Evolutionary conservation across 2,797 vertebrate genomes (phyloP).

Genomic region (Pangasius djambal): DNA sequence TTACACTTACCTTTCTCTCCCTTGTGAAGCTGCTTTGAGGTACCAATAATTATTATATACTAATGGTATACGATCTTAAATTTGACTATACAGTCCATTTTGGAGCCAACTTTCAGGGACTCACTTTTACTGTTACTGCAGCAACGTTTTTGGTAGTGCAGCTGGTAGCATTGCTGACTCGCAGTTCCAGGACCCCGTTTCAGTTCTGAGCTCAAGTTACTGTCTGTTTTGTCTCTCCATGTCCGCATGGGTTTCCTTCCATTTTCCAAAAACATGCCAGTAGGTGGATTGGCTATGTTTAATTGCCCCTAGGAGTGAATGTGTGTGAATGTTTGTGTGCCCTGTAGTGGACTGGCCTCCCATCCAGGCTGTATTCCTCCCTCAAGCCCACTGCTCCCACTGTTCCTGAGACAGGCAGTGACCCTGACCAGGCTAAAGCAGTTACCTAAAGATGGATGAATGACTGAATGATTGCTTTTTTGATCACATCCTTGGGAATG

Average conservation of each 20-base stretch:
- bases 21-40: background rate
- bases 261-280: background rate
- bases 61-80: background rate
- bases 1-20: background rate
- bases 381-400: background rate
- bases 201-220: background rate
- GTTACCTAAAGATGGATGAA: background rate
- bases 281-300: background rate
- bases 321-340: background rate
- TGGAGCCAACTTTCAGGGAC: background rate
- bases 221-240: background rate
- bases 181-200: background rate
- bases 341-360: too few species aligned
- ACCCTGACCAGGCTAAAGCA: background rate
- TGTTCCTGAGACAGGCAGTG: background rate
- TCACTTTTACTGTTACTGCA: background rate
- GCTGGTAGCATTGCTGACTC: background rate
- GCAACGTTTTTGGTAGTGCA: background rate
- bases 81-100: background rate
- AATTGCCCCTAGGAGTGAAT: background rate
- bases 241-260: background rate
- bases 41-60: background rate
- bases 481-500: background rate
- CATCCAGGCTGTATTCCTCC: too few species aligned
- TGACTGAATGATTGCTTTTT: background rate